Conservation (phyloP, 2,797 vertebrate genomes). For the Platalea minor region DNA sequence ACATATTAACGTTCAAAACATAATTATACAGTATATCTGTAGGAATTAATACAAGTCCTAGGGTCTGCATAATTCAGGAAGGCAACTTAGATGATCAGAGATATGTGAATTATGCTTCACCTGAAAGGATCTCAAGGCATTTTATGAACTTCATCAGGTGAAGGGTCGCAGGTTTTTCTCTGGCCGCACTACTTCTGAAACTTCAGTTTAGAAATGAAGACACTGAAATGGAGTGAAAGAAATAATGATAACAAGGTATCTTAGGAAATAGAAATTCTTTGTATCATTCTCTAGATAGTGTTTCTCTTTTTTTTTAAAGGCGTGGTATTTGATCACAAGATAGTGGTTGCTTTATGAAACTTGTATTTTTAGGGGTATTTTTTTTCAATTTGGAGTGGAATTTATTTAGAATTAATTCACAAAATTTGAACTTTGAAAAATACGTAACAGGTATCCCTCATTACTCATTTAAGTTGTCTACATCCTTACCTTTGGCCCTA, state of each 20-base stretch:
- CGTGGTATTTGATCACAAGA: not conserved
- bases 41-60: not conserved
- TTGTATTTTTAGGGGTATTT: not conserved
- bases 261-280: not conserved
- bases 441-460: not conserved
- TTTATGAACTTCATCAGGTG: not conserved
- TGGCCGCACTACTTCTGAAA: not conserved
- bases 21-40: not conserved
- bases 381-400: not conserved
- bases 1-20: not conserved
- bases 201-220: not conserved
- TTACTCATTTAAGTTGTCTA: not conserved
- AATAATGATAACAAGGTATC: not conserved
- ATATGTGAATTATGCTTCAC: not conserved
- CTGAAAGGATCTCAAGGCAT: not conserved
- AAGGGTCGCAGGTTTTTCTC: not conserved
- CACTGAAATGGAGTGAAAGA: not conserved
- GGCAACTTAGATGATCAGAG: not conserved
- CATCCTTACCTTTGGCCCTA: not conserved
- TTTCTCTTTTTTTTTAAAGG: not conserved
- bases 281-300: not conserved
- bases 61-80: not conserved
- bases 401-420: not conserved
- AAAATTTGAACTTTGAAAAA: not conserved
- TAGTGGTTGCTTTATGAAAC: not conserved